These are phyloP conservation scores for Campylomormyrus numenius DNA, from an alignment of 2,113 vertebrate genomes.

Conservation along the genomic window DNA sequence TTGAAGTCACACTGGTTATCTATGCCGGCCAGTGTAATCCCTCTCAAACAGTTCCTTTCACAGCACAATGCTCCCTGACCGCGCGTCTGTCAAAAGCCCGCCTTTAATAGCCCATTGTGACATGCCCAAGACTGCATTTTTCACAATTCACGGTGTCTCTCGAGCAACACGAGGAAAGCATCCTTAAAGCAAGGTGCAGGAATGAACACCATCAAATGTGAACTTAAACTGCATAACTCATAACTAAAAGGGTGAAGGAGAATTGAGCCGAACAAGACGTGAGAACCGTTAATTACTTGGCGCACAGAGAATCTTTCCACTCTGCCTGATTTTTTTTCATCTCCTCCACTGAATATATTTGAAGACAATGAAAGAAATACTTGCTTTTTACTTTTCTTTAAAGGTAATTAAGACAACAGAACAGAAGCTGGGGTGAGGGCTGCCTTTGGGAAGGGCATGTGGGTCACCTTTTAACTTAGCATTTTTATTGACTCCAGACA, in stretches of 20 bases:
- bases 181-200: background rate
- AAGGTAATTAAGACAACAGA: constrained; percentile 52
- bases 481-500: constrained; percentile 99
- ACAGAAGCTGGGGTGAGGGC: constrained; percentile 53
- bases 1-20: constrained; percentile 75
- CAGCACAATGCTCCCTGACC: background rate
- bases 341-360: background rate
- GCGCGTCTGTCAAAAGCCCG: background rate
- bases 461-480: constrained; percentile 81
- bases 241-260: background rate
- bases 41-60: background rate
- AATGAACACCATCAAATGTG: background rate
- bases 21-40: constrained; percentile 53
- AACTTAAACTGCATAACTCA: background rate
- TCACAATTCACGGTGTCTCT: background rate
- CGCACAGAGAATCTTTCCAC: background rate
- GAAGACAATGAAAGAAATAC: constrained; percentile 2
- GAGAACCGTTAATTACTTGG: background rate
- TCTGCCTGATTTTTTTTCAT: background rate
- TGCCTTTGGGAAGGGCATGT: constrained; percentile 47
- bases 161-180: background rate
- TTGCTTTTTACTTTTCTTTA: constrained; percentile 59
- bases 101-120: background rate
- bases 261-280: too few species aligned
- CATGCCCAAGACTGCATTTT: background rate